These are phyloP conservation scores for Toxostoma redivivum DNA, from an alignment of 2,113 vertebrate genomes.

Conservation along the genomic window DNA sequence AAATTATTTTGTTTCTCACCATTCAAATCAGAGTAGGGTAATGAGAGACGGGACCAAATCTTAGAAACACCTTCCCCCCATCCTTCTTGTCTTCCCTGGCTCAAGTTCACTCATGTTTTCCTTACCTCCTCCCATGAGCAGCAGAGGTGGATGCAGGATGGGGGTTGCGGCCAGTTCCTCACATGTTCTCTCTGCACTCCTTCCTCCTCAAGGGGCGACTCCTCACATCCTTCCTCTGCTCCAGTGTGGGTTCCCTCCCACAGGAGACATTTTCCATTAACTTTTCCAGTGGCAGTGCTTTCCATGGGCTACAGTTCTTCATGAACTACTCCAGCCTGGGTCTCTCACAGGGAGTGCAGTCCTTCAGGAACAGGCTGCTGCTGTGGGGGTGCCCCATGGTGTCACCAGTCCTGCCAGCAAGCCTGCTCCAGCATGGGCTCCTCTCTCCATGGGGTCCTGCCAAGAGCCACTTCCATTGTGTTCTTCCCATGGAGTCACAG, in stretches of 20 bases:
- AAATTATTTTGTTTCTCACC: background rate
- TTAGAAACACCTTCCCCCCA: background rate
- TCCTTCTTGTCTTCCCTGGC: background rate
- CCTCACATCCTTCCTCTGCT: background rate
- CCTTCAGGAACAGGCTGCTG: background rate
- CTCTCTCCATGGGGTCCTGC: background rate
- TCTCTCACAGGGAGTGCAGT: background rate
- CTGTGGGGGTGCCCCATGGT: fast-evolving
- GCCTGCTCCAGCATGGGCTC: background rate
- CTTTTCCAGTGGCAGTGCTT: background rate
- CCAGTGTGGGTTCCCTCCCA: background rate
- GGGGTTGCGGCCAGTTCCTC: background rate
- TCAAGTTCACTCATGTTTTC: background rate
- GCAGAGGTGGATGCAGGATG: background rate
- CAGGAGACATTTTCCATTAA: fast-evolving
- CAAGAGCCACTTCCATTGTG: fast-evolving
- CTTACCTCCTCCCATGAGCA: background rate
- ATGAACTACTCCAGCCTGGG: background rate
- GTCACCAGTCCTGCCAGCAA: background rate
- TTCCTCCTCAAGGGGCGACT: background rate
- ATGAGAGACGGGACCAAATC: background rate
- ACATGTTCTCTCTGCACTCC: background rate
- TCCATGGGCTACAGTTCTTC: background rate
- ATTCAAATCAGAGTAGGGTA: background rate
- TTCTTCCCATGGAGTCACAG: background rate